These are phyloP conservation scores for Sphinx pinastri DNA, from an alignment of 2,888 invertebrate species.

Conservation along the genomic window DNA sequence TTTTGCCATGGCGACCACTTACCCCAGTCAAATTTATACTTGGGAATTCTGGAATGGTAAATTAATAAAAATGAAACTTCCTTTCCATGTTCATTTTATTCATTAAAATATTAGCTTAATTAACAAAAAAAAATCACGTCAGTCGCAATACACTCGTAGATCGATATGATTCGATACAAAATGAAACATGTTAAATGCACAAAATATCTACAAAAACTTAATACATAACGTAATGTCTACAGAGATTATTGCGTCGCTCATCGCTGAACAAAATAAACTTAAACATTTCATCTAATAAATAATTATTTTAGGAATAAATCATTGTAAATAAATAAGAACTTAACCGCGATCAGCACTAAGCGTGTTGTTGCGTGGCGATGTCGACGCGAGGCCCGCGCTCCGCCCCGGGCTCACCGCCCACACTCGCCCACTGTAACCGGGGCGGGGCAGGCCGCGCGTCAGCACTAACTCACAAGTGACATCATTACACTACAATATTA, in stretches of 20 bases:
- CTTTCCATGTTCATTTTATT: conserved; percentile 41
- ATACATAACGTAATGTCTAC: conserved; percentile 33
- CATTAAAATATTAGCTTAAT: conserved; percentile 49
- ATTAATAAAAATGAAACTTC: neutral
- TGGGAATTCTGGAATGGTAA: neutral
- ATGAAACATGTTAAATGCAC: conserved; percentile 53
- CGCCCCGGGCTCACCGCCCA: no score
- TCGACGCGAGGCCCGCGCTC: conserved; percentile 26
- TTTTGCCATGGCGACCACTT: no score
- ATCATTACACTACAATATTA: conserved; percentile 10
- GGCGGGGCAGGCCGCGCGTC: no score
- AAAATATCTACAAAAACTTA: conserved; percentile 52
- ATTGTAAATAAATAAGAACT: conserved; percentile 46
- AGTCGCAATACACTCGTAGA: conserved; percentile 49
- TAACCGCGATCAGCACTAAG: conserved; percentile 32
- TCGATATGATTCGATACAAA: conserved; percentile 49
- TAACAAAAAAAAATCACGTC: conserved; percentile 51
- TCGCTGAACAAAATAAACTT: conserved; percentile 44
- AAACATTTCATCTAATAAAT: conserved; percentile 38
- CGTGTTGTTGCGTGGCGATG: neutral
- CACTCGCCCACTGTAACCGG: no score
- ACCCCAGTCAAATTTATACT: no score
- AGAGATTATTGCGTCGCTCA: conserved; percentile 47
- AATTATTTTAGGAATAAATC: conserved; percentile 33
- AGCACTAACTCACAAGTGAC: conserved; percentile 1